Conservation (phyloP, 2,797 vertebrate genomes). For the Numenius phaeopus region DNA sequence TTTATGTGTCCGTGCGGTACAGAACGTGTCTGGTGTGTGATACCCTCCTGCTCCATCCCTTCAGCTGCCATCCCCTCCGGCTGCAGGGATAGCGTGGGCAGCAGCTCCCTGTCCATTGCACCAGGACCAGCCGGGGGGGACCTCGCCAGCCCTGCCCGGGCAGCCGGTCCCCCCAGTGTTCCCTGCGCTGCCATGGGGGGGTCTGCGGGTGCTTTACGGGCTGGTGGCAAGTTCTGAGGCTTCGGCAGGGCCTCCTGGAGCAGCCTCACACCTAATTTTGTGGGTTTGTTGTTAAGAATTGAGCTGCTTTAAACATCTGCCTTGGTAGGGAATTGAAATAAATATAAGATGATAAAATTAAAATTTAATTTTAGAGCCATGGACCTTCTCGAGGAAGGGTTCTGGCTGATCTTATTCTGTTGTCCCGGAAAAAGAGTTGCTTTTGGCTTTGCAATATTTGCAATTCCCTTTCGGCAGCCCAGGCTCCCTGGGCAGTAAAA, state of each 20-base stretch:
- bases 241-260: background rate
- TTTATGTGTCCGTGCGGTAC: background rate
- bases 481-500: conserved; percentile 45
- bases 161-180: background rate
- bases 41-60: background rate
- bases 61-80: no score
- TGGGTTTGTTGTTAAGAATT: background rate
- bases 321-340: background rate
- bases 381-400: background rate
- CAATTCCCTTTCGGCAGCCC: background rate
- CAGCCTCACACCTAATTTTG: background rate
- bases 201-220: accelerated
- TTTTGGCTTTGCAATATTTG: conserved; percentile 20
- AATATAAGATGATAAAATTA: background rate
- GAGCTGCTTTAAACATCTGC: background rate
- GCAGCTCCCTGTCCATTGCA: accelerated
- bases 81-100: accelerated
- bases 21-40: background rate
- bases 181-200: accelerated
- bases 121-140: background rate
- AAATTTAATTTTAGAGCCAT: background rate
- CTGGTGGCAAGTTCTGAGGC: background rate
- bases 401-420: background rate
- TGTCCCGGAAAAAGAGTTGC: background rate
- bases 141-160: background rate